Evolutionary conservation across 1,140 invertebrate species (phyloP), one percentile per base, ranked within the genome.

Genomic region (Ostrea denselamellosa): DNA sequence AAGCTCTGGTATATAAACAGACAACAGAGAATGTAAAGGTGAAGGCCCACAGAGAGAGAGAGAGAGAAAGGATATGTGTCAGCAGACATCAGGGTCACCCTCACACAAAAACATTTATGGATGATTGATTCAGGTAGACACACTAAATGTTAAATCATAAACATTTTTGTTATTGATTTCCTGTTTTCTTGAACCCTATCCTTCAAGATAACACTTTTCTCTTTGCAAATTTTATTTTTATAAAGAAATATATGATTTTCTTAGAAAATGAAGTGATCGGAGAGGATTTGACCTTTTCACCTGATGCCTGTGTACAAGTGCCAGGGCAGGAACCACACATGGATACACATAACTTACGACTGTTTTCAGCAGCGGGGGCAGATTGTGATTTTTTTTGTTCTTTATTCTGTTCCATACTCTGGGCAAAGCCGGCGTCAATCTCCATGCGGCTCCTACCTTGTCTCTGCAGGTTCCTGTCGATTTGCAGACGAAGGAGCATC

Each of bases 401-500:
- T 83, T 54, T 83, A 44, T 5, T 44, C 19, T 51, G 34, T 12
- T 83, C 44, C 44, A 52, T 83, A 53, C 52, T 54, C 82, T 83
- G 82, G 44, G 52, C 44, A 44, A 58, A 85, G 52, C 53, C 68
- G 51, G 44, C 34, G 83, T 89, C 89, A 17, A 89, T 68, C 56
- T 89, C 89, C 25, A 28, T n/a, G 17, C 89, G 83, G 86, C 86
- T 89, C 89, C 90, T 91, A 90, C 91, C 91, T 91, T 90, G 87
- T 89, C 87, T 87, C 84, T 90, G 83, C 1, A 91, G 88, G 28
- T 86, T 83, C 85, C 91, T 93, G 89, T 95, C 94, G 9, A 95
- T 93, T 90, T 95, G 94, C n/a, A 89, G 54, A 54, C 93, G 88
- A 34, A 95, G 84, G 56, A 93, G 84, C 90, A 94, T 91, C 10